These are phyloP conservation scores for Myotis pilosus DNA, from an alignment of 2,797 vertebrate genomes.

Conservation along the genomic window DNA sequence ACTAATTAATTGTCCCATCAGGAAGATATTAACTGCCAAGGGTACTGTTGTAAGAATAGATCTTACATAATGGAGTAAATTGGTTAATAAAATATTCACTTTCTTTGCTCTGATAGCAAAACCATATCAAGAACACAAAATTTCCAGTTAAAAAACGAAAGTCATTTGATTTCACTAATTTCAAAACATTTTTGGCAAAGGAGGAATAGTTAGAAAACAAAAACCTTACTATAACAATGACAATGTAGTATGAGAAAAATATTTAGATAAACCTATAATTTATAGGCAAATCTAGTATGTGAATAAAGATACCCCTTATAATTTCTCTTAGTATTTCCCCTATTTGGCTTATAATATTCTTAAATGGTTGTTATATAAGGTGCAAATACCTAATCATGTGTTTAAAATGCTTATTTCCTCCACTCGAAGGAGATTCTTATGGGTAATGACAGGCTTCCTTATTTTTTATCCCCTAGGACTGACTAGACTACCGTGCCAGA, in stretches of 20 bases:
- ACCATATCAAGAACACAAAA: not conserved
- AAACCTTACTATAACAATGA: not conserved
- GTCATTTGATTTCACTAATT: not conserved
- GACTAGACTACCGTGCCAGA: not conserved
- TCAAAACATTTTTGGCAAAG: not conserved
- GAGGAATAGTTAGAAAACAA: not conserved
- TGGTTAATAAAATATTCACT: not conserved
- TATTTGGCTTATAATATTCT: not conserved
- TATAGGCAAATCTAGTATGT: not conserved
- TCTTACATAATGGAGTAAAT: not conserved
- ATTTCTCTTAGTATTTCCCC: not conserved
- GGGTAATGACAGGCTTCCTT: not conserved
- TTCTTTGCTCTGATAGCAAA: not conserved
- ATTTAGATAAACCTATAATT: not conserved
- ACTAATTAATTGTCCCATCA: too few species aligned
- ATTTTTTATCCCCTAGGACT: slow-evolving; percentile 15
- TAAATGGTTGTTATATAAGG: not conserved
- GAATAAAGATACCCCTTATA: not conserved
- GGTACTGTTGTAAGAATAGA: not conserved
- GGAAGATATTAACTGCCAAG: too few species aligned
- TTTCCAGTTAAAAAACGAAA: not conserved
- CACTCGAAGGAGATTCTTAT: not conserved
- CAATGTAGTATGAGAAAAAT: not conserved
- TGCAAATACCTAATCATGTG: not conserved
- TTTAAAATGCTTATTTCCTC: not conserved